Evolutionary conservation across 2,113 vertebrate species (phyloP).

Genomic region (Oceanites oceanicus): DNA sequence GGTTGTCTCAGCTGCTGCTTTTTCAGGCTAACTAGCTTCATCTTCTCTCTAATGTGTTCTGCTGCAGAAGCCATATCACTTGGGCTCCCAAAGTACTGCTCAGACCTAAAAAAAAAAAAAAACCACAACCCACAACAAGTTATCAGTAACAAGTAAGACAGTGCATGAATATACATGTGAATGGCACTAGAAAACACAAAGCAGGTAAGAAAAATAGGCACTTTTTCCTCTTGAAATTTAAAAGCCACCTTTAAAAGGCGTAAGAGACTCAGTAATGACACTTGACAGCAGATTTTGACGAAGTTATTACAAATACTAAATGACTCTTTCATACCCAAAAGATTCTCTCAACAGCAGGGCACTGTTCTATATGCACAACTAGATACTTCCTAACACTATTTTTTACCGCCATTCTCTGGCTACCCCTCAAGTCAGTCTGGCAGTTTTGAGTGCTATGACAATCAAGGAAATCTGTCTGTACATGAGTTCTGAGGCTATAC

Average conservation of each 20-base stretch:
- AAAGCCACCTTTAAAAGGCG: not conserved
- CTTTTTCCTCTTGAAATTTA: not conserved
- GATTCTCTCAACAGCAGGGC: not conserved
- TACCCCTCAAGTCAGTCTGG: not conserved
- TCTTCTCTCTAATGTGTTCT: conserved; percentile 91
- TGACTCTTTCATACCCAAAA: not conserved
- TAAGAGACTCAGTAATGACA: not conserved
- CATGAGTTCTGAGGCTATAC: not conserved
- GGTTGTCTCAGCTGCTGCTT: conserved; percentile 84
- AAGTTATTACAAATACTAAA: not conserved
- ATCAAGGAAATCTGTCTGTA: not conserved
- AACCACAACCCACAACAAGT: not conserved
- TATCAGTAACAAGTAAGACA: not conserved
- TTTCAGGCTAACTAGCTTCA: conserved; percentile 90
- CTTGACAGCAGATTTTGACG: not conserved
- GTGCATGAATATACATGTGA: not conserved
- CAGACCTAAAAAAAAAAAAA: conserved; percentile 78
- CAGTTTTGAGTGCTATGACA: not conserved
- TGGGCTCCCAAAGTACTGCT: conserved; percentile 94
- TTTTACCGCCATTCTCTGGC: not conserved
- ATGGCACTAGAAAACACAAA: not conserved
- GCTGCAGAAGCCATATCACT: conserved; percentile 91
- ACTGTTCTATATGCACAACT: not conserved
- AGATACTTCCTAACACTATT: not conserved
- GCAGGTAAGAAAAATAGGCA: not conserved